Percentiles rank a stretch among this genome's conserved stretches.
These are phyloP conservation scores for Lepus oiostolus DNA, from an alignment of 2,797 vertebrate species.

Conservation along the genomic window DNA sequence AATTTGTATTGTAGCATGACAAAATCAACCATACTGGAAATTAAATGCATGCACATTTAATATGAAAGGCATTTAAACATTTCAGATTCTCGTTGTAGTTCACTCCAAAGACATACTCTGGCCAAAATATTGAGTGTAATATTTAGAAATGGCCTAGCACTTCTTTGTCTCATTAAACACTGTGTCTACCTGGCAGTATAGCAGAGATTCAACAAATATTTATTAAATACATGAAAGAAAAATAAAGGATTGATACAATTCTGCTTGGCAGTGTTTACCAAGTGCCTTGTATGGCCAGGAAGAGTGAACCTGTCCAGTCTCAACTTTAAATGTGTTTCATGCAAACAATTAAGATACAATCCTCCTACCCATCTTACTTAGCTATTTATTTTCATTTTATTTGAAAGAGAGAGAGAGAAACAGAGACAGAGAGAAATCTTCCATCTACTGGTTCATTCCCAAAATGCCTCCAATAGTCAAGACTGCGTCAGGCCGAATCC, in stretches of 20 bases:
- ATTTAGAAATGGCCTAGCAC: slow-evolving; percentile 17
- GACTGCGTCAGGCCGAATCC: too few species aligned
- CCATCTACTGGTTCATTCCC: too few species aligned
- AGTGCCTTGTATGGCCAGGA: neutral
- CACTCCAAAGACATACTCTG: slow-evolving; percentile 15
- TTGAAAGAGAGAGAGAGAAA: too few species aligned
- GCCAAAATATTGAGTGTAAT: slow-evolving; percentile 48
- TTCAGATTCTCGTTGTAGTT: slow-evolving; percentile 53
- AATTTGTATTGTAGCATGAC: slow-evolving; percentile 15
- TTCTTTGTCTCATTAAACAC: slow-evolving; percentile 10
- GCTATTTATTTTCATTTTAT: neutral
- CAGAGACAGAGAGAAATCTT: too few species aligned
- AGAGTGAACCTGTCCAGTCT: neutral
- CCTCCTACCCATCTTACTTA: neutral
- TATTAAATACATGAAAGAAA: slow-evolving; percentile 42
- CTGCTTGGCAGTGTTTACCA: neutral
- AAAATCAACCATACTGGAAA: slow-evolving; percentile 40
- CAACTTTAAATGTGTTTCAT: neutral
- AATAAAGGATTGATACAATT: neutral
- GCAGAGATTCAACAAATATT: slow-evolving; percentile 25
- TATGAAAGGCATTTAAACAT: slow-evolving; percentile 20
- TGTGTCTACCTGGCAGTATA: neutral
- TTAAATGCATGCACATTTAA: slow-evolving; percentile 31
- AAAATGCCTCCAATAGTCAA: too few species aligned
- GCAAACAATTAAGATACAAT: neutral